Base-by-base conservation (phyloP, 1,140 invertebrate species). In the Drosophila bifasciata region DNA sequence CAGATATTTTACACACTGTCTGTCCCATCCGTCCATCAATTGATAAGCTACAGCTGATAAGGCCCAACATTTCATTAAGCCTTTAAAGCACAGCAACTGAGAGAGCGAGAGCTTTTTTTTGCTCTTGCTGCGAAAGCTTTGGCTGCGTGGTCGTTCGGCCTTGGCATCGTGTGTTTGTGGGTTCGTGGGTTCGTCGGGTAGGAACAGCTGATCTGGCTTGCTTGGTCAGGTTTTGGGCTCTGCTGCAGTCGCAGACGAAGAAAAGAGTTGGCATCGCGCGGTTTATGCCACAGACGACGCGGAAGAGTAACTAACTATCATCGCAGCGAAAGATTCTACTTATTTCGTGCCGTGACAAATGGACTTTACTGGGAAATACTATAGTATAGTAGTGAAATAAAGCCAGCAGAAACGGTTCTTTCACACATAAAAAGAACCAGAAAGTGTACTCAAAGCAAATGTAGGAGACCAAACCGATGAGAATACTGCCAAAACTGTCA, bases 41-140 rank as follows among this genome's bases (percentile, higher is more conserved):
- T 62, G 81, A 86, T 86, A 86, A 78, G 73, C 77, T 43, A 15
- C 19, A 9, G 40, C 76, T 79, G 79, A 84, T 84, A 84, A 81
- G 46, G 17, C 64, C 25, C 25, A 28, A 19, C 23, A 46, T 48
- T 48, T 36, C 44, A 15, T 3, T 19, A 45, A 53, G 17, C 62
- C 57, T 49, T 49, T 46, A 17, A 6, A 21, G 8, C 32, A 13
- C 32, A 36, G 11, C 32, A 36, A 13, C 11, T 11, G 62, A 55
- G 67, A 68, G 36, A 53, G 36, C 36, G 16, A 55, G 52, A n/a
- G n/a, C n/a, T n/a, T n/a, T n/a, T 40, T 58, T 32, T 57, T 17
- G 11, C 32, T 19, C 4, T 16, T 8, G 32, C 50, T 36, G 32
- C 25, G 21, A 58, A 53, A 53, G 51, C 51, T 53, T 19, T 9